Conservation (phyloP, 2,113 vertebrate species). For the Xenopus borealis region DNA sequence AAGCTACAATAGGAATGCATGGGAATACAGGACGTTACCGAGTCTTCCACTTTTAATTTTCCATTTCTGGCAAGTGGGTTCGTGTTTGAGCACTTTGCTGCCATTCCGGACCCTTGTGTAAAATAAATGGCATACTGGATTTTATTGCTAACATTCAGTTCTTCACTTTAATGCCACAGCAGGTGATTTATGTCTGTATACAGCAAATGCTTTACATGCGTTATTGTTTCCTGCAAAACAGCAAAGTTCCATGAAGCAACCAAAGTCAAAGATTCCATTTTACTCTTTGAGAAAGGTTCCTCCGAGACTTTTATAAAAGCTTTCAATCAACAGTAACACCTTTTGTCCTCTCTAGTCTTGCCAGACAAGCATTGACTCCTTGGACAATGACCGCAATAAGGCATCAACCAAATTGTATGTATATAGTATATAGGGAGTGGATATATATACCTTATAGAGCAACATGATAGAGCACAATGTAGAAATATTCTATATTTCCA, state of each 20-base stretch:
- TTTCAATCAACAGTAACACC: too few species aligned
- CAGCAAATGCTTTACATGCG: conserved; percentile 13
- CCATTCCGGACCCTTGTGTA: conserved; percentile 16
- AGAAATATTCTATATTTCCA: too few species aligned
- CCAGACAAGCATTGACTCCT: too few species aligned
- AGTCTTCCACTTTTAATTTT: neutral
- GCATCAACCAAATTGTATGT: too few species aligned
- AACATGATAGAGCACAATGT: too few species aligned
- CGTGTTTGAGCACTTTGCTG: conserved; percentile 12
- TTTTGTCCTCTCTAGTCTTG: too few species aligned
- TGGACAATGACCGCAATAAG: too few species aligned
- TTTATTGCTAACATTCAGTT: conserved; percentile 2
- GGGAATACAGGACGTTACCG: neutral
- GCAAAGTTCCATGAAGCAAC: neutral
- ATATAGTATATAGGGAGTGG: too few species aligned
- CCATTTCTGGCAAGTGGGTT: neutral
- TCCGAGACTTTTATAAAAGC: too few species aligned
- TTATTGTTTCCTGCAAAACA: neutral
- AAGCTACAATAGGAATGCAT: conserved; percentile 2
- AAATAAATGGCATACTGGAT: conserved; percentile 20
- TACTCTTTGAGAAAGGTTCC: too few species aligned
- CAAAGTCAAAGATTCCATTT: too few species aligned
- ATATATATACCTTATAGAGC: too few species aligned
- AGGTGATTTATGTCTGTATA: conserved; percentile 13
- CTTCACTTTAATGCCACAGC: conserved; percentile 7